These are phyloP conservation scores for Nesoenas mayeri DNA, from an alignment of 2,113 vertebrate species.

Conservation along the genomic window DNA sequence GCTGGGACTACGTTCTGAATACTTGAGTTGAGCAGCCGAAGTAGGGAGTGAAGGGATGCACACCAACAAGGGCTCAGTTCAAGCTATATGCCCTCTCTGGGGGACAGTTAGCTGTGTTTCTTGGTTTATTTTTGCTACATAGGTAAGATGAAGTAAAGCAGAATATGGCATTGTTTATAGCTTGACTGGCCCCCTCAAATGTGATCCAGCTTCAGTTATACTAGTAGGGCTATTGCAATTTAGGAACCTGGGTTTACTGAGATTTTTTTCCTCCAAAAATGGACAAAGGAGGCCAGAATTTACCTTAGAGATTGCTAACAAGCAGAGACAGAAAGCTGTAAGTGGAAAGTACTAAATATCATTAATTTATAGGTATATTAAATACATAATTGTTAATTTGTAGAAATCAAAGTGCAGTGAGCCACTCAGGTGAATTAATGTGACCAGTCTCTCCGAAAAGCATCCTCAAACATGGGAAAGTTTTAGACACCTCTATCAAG, in stretches of 20 bases:
- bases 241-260: not conserved
- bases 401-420: not conserved
- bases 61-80: not conserved
- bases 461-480: not conserved
- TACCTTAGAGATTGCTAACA: not conserved
- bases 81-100: not conserved
- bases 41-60: not conserved
- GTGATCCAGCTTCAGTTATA: not conserved
- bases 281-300: not conserved
- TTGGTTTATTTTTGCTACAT: not conserved
- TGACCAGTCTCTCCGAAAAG: not conserved
- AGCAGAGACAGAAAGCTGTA: not conserved
- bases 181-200: not conserved
- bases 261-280: rapidly evolving
- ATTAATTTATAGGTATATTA: not conserved
- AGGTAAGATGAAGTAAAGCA: not conserved
- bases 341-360: not conserved
- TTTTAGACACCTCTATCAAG: not conserved
- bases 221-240: not conserved
- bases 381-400: not conserved
- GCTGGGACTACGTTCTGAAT: not conserved
- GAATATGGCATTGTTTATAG: not conserved
- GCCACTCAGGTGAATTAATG: not conserved
- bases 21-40: not conserved
- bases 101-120: not conserved